Evolutionary conservation across 2,113 vertebrate species (phyloP), one percentile per base, ranked within the genome.

Genomic region (Amblyornis subalaris): DNA sequence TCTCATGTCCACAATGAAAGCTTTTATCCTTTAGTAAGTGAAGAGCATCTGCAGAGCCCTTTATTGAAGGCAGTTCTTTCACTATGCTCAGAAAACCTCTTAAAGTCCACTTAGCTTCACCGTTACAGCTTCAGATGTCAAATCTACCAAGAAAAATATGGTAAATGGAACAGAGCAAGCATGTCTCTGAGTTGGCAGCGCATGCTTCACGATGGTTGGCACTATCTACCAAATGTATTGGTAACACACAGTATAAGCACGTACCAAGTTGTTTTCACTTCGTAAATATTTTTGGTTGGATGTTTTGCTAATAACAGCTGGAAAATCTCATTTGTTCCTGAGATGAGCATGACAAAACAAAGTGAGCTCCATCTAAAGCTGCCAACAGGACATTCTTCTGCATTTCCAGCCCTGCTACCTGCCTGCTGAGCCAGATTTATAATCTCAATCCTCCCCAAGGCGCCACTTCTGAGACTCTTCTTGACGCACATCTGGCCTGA

Each of bases 381-480:
- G 94, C 89, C 85, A 67, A 14, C 2, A 14, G 88, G 96, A 85
- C 40, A 18, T 11, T 17, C 45, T 53, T 71, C 72, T 89, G 67
- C 18, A 33, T 57, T 54, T 83, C 82, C 77, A 61, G 36, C 79
- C 69, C 73, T 60, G 7, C 61, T 42, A 47, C 33, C 61, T 65
- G 66, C 29, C 47, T n/a, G 38, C 45, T 77, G 73, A 82, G 55
- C 4, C 73, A 13, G 7, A 79, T 60, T 45, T 18, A 81, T 33
- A 33, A 35, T 10, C 24, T 98, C 96, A 99, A 35, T 99, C 98
- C 31, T 99, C 98, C 26, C 98, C 98, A 7, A 98, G 98, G 77
- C 99, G 98, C 99, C 99, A 99, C 48, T 99, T 99, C 97, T 99
- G 99, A 10, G 99, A 99, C 86, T 99, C 99, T 69, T 99, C 99